Conservation (phyloP, 2,888 invertebrate genomes). For the Drosophila rellima region DNA sequence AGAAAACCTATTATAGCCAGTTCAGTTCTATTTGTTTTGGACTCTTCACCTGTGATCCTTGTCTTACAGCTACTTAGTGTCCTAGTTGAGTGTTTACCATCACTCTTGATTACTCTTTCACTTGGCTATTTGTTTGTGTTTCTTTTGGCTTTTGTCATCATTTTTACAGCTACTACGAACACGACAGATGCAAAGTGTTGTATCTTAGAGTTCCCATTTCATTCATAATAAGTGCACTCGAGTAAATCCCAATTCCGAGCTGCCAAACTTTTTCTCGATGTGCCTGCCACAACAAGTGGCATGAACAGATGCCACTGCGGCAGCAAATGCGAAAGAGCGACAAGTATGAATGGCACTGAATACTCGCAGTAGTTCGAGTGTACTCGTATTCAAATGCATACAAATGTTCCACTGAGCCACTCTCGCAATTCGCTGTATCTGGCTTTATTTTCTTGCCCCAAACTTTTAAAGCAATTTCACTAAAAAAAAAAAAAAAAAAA, state of each 20-base stretch:
- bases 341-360: slow-evolving; percentile 6
- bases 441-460: not conserved
- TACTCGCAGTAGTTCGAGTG: slow-evolving; percentile 19
- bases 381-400: not conserved
- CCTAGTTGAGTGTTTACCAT: slow-evolving; percentile 16
- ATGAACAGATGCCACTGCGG: slow-evolving; percentile 11
- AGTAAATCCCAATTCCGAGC: slow-evolving; percentile 13
- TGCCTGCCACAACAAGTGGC: slow-evolving; percentile 24
- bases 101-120: slow-evolving; percentile 9
- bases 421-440: not conserved
- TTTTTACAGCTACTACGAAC: not conserved
- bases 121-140: slow-evolving; percentile 1
- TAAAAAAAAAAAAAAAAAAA: not conserved
- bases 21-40: slow-evolving; percentile 1
- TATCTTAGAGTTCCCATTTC: slow-evolving; percentile 2
- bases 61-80: slow-evolving; percentile 17
- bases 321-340: slow-evolving; percentile 12
- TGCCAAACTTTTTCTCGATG: slow-evolving; percentile 12
- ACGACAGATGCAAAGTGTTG: not conserved
- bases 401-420: slow-evolving; percentile 4
- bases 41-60: not conserved
- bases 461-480: not conserved
- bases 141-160: slow-evolving; percentile 5
- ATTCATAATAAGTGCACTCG: not conserved
- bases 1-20: not conserved